Conservation (phyloP, 1,140 invertebrate genomes). For the Heliothis virescens region DNA sequence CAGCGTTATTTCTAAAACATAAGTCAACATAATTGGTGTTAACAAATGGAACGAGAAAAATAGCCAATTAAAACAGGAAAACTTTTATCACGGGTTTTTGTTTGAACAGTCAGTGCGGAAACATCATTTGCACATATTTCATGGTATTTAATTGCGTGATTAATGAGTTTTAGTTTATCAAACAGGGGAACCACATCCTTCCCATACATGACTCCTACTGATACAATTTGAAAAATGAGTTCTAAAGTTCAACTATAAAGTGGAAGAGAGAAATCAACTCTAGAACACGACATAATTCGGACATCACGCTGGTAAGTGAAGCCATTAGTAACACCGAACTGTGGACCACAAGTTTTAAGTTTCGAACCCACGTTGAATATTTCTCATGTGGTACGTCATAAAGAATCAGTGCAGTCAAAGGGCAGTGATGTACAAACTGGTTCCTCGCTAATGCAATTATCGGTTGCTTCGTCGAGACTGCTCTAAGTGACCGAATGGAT, state of each 20-base stretch:
- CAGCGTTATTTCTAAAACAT: conserved; percentile 23
- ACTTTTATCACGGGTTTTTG: conserved; percentile 32
- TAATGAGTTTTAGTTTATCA: conserved; percentile 38
- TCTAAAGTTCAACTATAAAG: neutral
- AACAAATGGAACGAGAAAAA: conserved; percentile 25
- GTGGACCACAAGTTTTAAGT: conserved; percentile 28
- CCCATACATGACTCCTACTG: neutral
- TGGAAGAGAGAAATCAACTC: neutral
- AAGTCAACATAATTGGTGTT: conserved; percentile 10
- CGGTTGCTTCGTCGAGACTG: conserved; percentile 50
- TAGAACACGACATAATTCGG: neutral
- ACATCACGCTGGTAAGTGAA: neutral
- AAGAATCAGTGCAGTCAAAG: conserved; percentile 63
- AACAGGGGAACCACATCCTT: conserved; percentile 41
- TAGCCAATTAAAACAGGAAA: conserved; percentile 35
- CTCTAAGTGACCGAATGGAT: conserved; percentile 57
- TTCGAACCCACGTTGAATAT: conserved; percentile 27
- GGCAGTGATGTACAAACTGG: conserved; percentile 59
- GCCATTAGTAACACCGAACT: conserved; percentile 4
- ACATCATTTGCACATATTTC: conserved; percentile 40
- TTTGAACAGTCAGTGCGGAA: conserved; percentile 24
- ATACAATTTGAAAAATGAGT: neutral
- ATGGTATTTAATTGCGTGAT: conserved; percentile 44
- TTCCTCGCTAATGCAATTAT: conserved; percentile 68
- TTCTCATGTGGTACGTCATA: conserved; percentile 56